Percentiles rank a stretch among this genome's conserved stretches.
These are phyloP conservation scores for Balearica regulorum DNA, from an alignment of 2,797 vertebrate species.

Conservation along the genomic window DNA sequence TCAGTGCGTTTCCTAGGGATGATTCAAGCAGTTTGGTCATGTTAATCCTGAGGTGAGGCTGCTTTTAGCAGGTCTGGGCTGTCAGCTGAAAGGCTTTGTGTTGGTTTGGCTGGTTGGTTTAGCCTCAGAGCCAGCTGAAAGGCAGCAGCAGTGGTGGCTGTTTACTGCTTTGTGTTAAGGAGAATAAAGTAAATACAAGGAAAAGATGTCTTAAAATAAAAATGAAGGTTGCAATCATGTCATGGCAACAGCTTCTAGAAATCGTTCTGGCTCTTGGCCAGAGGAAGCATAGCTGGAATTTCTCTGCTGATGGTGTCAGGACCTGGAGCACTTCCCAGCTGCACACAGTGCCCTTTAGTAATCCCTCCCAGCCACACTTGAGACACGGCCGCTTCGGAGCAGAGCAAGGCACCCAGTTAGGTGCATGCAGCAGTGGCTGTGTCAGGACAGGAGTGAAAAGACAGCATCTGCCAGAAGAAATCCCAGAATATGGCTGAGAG, in stretches of 20 bases:
- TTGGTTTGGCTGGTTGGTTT: background rate
- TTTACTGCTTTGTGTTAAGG: conserved; percentile 3
- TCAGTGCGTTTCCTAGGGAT: background rate
- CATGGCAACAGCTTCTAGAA: conserved; percentile 49
- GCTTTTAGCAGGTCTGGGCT: background rate
- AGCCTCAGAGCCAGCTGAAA: background rate
- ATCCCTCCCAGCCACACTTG: background rate
- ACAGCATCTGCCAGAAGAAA: background rate
- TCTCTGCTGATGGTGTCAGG: conserved; percentile 2
- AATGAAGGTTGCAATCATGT: conserved; percentile 6
- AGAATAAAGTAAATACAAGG: conserved; percentile 10
- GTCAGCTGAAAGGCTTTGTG: background rate
- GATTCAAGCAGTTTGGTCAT: background rate
- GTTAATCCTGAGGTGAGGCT: background rate
- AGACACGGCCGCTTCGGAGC: background rate
- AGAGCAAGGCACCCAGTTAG: background rate
- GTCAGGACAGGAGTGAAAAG: background rate
- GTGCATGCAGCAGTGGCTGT: background rate
- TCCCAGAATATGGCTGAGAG: background rate
- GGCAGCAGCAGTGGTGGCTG: background rate
- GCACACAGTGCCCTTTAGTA: background rate
- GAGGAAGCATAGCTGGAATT: conserved; percentile 12
- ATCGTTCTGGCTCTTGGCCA: conserved; percentile 22
- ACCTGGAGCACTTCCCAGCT: background rate
- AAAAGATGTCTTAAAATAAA: conserved; percentile 22